These are phyloP conservation scores for Drosophila quinaria DNA, from an alignment of 2,888 invertebrate genomes.

Conservation along the genomic window DNA sequence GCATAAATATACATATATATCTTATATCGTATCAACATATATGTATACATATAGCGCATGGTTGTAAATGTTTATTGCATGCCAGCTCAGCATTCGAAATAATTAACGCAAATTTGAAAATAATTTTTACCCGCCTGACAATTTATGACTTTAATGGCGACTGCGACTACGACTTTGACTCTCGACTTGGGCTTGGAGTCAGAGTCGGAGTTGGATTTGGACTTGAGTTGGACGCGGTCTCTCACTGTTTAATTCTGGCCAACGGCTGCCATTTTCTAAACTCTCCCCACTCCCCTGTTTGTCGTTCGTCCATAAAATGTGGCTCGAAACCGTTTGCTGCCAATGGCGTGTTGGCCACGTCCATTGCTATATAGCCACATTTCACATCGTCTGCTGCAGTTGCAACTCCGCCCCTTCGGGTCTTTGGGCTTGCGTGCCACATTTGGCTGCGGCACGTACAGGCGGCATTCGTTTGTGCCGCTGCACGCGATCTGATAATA, in stretches of 20 bases:
- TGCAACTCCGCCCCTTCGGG: conserved; percentile 29
- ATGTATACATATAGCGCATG: conserved; percentile 48
- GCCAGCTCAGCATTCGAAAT: conserved; percentile 69
- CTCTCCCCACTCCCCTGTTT: conserved; percentile 7
- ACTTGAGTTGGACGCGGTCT: background rate
- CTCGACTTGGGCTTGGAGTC: conserved; percentile 11
- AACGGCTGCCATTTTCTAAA: conserved; percentile 68
- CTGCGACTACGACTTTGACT: conserved; percentile 23
- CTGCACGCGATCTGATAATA: conserved; percentile 82
- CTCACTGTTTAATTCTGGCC: conserved; percentile 50
- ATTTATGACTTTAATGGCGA: conserved; percentile 78
- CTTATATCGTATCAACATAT: conserved; percentile 33
- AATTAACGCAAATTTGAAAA: conserved; percentile 80
- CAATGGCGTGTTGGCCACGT: conserved; percentile 69
- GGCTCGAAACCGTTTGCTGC: conserved; percentile 39
- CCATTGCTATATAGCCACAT: conserved; percentile 16
- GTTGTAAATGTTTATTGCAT: conserved; percentile 76
- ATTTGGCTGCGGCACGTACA: conserved; percentile 70
- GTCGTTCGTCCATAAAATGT: conserved; percentile 28
- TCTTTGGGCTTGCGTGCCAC: conserved; percentile 65
- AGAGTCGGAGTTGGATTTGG: too few species aligned
- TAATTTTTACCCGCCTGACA: conserved; percentile 60
- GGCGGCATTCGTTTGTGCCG: conserved; percentile 69
- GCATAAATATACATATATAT: conserved; percentile 31
- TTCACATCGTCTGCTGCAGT: conserved; percentile 35